Evolutionary conservation across 2,888 invertebrate species (phyloP).

Genomic region (Caradrina kadenii): DNA sequence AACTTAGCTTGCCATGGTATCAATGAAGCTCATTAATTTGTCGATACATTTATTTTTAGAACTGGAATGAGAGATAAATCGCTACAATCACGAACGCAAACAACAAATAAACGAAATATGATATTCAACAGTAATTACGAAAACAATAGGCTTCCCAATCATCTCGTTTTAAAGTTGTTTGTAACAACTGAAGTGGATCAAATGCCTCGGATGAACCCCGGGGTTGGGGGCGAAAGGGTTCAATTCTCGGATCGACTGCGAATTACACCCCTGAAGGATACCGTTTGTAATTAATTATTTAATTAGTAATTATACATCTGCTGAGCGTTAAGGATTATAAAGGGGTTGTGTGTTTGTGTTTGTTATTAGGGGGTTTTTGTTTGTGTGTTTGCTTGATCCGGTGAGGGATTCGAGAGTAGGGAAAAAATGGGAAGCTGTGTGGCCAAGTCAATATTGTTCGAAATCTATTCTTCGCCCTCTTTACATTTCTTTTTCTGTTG

Average conservation of each 20-base stretch:
- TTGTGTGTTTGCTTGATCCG: conserved; percentile 33
- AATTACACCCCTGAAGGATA: conserved; percentile 59
- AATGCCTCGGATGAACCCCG: conserved; percentile 49
- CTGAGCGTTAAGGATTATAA: conserved; percentile 58
- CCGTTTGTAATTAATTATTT: conserved; percentile 69
- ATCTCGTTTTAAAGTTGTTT: conserved; percentile 52
- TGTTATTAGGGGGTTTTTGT: conserved; percentile 39
- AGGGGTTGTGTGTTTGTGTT: conserved; percentile 56
- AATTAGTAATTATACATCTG: conserved; percentile 67
- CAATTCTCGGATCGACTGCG: conserved; percentile 48
- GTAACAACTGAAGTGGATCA: conserved; percentile 57
- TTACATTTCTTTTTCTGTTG: not conserved
- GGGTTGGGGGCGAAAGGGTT: conserved; percentile 42
- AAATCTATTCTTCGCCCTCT: not conserved
- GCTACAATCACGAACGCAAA: conserved; percentile 1
- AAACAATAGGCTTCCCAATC: conserved; percentile 38
- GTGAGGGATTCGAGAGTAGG: conserved; percentile 9
- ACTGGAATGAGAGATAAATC: not conserved
- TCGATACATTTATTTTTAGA: no score
- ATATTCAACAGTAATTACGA: conserved; percentile 44
- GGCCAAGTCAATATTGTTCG: not conserved
- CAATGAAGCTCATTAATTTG: not conserved
- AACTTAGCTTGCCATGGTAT: not conserved
- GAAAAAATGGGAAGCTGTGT: not conserved
- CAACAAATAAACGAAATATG: conserved; percentile 30